Conservation (phyloP, 2,888 invertebrate species). For the Agonopterix subpropinquella region DNA sequence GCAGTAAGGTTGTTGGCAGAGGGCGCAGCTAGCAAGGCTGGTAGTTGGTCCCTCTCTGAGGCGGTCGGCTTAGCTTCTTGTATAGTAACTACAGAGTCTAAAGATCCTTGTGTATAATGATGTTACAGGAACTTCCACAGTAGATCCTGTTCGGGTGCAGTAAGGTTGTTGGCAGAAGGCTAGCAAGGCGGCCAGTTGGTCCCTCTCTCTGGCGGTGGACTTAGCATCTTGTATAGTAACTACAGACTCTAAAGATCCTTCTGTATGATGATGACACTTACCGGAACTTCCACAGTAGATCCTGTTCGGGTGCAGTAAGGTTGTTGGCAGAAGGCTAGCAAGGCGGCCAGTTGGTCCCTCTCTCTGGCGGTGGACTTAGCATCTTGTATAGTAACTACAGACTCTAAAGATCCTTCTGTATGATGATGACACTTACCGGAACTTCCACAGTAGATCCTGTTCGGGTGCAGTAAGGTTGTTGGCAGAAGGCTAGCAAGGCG, state of each 20-base stretch:
- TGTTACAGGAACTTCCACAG: constrained; percentile 90
- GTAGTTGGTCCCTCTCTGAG: too few species aligned
- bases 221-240: constrained; percentile 75
- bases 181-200: constrained; percentile 90
- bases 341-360: constrained; percentile 90
- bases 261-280: too few species aligned
- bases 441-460: constrained; percentile 98
- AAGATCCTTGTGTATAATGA: constrained; percentile 58
- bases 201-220: constrained; percentile 92
- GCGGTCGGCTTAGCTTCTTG: constrained; percentile 71
- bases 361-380: constrained; percentile 94
- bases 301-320: too few species aligned
- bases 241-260: too few species aligned
- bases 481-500: too few species aligned
- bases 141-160: constrained; percentile 94
- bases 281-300: too few species aligned
- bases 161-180: constrained; percentile 89
- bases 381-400: constrained; percentile 9
- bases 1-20: constrained; percentile 89
- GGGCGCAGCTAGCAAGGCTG: constrained; percentile 75
- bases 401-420: too few species aligned
- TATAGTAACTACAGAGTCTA: constrained; percentile 87
- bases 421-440: constrained; percentile 41
- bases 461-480: constrained; percentile 88
- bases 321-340: too few species aligned